Evolutionary conservation across 2,888 invertebrate genomes (phyloP).

Genomic region (Macrosiphum euphorbiae): DNA sequence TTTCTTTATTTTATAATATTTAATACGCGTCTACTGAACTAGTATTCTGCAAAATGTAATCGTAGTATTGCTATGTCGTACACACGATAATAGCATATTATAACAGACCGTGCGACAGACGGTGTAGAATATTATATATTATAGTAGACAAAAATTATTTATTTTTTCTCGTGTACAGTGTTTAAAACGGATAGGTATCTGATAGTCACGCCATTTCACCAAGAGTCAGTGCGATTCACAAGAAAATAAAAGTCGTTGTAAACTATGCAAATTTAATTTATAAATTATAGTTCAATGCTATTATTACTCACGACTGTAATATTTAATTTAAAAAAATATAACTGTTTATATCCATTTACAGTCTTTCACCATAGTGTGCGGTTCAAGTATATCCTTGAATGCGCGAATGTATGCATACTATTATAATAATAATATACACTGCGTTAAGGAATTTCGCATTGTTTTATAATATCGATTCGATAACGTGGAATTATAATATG

Average conservation of each 20-base stretch:
- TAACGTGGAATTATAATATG: not conserved
- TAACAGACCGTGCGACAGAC: not conserved
- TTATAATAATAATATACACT: not conserved
- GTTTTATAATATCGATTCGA: not conserved
- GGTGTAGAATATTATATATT: not conserved
- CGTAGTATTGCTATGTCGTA: not conserved
- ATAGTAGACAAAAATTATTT: not conserved
- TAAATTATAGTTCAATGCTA: conserved; percentile 26
- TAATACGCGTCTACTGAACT: not conserved
- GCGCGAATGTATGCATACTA: not conserved
- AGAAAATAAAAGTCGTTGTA: not conserved
- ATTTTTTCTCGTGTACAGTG: not conserved
- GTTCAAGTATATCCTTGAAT: not conserved
- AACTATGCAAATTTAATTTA: conserved; percentile 4
- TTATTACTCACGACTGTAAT: conserved; percentile 15
- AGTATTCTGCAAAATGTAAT: conserved; percentile 29
- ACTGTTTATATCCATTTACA: not conserved
- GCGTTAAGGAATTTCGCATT: conserved; percentile 21
- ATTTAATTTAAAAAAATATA: conserved; percentile 10
- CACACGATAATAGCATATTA: not conserved
- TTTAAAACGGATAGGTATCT: not conserved
- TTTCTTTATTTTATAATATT: conserved; percentile 9
- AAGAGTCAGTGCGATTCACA: not conserved
- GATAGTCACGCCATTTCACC: not conserved
- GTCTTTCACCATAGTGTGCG: not conserved